Percentiles rank a stretch among this genome's conserved stretches.
Conservation (phyloP, 2,113 vertebrate genomes). For the Phylloscopus whistleri region DNA sequence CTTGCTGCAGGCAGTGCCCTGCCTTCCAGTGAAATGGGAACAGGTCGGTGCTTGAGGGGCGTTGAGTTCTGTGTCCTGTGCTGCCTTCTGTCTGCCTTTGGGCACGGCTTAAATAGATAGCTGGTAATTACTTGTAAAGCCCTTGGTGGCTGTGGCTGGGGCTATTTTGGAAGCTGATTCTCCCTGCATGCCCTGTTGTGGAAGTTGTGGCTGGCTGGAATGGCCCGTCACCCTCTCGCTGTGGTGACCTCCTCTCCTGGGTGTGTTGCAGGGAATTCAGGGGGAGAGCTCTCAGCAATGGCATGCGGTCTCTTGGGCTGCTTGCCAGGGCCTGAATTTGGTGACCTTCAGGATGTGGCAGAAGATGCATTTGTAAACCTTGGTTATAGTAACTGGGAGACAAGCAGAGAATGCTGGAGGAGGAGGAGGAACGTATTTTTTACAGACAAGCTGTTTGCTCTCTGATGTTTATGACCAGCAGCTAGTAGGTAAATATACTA, state of each 20-base stretch:
- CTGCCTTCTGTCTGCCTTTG: slow-evolving; percentile 24
- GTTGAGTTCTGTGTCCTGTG: neutral
- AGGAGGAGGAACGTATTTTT: neutral
- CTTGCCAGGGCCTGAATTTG: slow-evolving; percentile 47
- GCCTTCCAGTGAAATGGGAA: neutral
- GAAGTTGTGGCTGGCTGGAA: slow-evolving; percentile 38
- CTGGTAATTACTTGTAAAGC: slow-evolving; percentile 44
- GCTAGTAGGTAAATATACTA: neutral
- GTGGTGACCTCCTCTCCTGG: slow-evolving; percentile 38
- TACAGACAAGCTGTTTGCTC: neutral
- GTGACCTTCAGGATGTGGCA: slow-evolving; percentile 55
- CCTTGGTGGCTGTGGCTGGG: neutral
- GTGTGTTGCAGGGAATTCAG: slow-evolving; percentile 17
- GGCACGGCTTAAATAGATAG: slow-evolving; percentile 1
- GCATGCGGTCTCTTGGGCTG: neutral
- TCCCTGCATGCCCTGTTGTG: slow-evolving; percentile 55
- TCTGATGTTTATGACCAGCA: neutral
- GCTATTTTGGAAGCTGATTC: slow-evolving; percentile 47
- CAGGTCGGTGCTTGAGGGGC: neutral
- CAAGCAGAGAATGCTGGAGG: neutral
- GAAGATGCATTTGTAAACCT: slow-evolving; percentile 43
- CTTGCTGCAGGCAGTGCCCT: neutral
- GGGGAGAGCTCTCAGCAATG: slow-evolving; percentile 22
- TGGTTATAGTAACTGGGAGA: slow-evolving; percentile 24
- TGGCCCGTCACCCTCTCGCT: neutral